Base-by-base conservation (phyloP, 2,888 invertebrate genomes). In the Mesorhabditis spiculigera region DNA sequence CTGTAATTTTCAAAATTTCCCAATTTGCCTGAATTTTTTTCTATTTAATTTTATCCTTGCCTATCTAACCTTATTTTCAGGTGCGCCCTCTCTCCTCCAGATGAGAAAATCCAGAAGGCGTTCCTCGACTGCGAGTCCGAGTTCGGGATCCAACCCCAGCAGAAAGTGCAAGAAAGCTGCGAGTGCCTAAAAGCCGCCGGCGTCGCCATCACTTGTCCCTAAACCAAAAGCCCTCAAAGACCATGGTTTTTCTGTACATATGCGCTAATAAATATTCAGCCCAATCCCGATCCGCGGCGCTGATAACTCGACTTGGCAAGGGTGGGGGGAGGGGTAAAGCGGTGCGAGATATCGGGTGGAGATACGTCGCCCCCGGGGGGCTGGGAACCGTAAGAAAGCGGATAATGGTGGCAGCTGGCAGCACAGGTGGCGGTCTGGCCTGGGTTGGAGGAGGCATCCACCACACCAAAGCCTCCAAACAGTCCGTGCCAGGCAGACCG, bases 21-120 rank as follows among this genome's bases (percentile, higher is more conserved):
- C 16, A 5, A 4, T 62, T 50, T n/a, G 45, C 4, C 13, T 43
- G 16, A 64, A 4, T n/a, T 5, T 63, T 63, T 44, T 63, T 64
- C 50, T 50, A n/a, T 10, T 10, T 69, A 41, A 5, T 13, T 44
- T 42, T 43, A 16, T 28, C 28, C 28, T 28, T 28, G 28, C 28
- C 28, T 28, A 28, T 28, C 28, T 28, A 28, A 28, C 28, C 28
- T 28, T 28, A 28, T n/a, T 71, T 75, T 63, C 58, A 81, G 81
- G 67, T 82, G 83, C 67, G 83, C 83, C 41, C 76, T 83, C 10
- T 76, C 82, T 64, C 83, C 83, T 63, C 83, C 83, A 44, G 74
- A 76, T 63, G 77, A 78, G 10, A 66, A 73, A 28, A 77, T 78
- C 41, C 81, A 84, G 61, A 65, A 70, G n/a, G 81, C 82, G 6